phyloP scores from a whole-genome alignment of 2,113 vertebrate species.

The Phoxinus phoxinus region DNA sequence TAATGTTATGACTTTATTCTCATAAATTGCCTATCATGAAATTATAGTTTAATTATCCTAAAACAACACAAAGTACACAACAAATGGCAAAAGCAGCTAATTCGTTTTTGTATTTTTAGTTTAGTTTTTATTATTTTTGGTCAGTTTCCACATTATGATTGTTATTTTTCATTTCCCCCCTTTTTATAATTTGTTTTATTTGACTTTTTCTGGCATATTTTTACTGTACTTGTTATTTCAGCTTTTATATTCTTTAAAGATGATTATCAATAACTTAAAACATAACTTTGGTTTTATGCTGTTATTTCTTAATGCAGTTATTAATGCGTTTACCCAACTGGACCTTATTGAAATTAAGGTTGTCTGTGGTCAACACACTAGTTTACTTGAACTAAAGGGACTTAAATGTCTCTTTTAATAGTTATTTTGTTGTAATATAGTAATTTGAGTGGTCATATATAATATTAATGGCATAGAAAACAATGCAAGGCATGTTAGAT shows the following conservation, averaged over 20 bases:
- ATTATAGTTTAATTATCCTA: no score
- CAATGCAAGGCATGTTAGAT: background rate
- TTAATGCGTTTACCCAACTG: background rate
- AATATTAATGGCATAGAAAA: background rate
- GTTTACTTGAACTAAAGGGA: background rate
- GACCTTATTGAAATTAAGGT: background rate
- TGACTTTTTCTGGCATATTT: no score
- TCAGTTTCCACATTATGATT: no score
- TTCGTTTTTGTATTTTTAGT: background rate
- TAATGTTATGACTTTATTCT: no score
- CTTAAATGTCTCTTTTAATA: background rate
- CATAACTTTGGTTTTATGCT: background rate
- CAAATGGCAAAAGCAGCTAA: background rate
- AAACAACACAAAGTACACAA: no score
- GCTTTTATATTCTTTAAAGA: no score
- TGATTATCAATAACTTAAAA: no score
- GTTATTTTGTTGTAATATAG: no score
- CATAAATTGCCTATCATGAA: no score
- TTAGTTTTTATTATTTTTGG: background rate
- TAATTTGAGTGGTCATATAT: background rate
- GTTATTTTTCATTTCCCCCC: background rate
- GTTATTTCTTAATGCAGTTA: background rate
- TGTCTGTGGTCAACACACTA: background rate
- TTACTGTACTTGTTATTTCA: no score
- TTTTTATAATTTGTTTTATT: background rate